Percentiles rank a stretch among this genome's conserved stretches.
These are phyloP conservation scores for Mechanitis mazaeus DNA, from an alignment of 2,888 invertebrate species.

Conservation along the genomic window DNA sequence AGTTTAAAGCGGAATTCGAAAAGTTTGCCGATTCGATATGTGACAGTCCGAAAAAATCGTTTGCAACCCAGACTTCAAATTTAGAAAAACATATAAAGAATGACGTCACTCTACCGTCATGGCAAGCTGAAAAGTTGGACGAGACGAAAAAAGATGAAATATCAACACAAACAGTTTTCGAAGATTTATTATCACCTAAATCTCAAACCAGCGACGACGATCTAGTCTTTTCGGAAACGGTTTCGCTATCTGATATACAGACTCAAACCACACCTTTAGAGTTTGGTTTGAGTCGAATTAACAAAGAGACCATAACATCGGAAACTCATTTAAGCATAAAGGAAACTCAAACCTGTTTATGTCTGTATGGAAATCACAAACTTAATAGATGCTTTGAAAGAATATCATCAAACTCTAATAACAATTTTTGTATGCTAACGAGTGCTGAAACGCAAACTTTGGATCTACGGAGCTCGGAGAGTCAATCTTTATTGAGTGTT, in stretches of 20 bases:
- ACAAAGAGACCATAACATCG: conserved; percentile 57
- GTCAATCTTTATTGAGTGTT: conserved; percentile 50
- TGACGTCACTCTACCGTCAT: conserved; percentile 48
- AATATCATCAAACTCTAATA: conserved; percentile 43
- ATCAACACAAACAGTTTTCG: conserved; percentile 62
- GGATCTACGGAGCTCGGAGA: conserved; percentile 36
- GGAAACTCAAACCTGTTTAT: conserved; percentile 63
- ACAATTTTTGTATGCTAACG: conserved; percentile 37
- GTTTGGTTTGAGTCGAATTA: conserved; percentile 49
- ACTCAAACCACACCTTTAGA: conserved; percentile 64
- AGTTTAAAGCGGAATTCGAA: conserved; percentile 32
- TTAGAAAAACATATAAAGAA: conserved; percentile 49
- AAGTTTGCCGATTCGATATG: conserved; percentile 33
- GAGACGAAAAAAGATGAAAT: conserved; percentile 56
- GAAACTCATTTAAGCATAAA: conserved; percentile 57
- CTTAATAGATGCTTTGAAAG: conserved; percentile 46
- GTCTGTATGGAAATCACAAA: conserved; percentile 51
- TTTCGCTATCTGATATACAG: conserved; percentile 60
- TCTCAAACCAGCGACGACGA: conserved; percentile 61
- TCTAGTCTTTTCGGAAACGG: conserved; percentile 56
- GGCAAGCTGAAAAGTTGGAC: conserved; percentile 38
- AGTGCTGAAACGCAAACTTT: conserved; percentile 60
- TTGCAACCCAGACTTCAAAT: conserved; percentile 54
- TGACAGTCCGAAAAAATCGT: conserved; percentile 55
- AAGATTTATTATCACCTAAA: conserved; percentile 54